Evolutionary conservation across 1,140 invertebrate genomes (phyloP).

Genomic region (Meloidogyne chitwoodi): DNA sequence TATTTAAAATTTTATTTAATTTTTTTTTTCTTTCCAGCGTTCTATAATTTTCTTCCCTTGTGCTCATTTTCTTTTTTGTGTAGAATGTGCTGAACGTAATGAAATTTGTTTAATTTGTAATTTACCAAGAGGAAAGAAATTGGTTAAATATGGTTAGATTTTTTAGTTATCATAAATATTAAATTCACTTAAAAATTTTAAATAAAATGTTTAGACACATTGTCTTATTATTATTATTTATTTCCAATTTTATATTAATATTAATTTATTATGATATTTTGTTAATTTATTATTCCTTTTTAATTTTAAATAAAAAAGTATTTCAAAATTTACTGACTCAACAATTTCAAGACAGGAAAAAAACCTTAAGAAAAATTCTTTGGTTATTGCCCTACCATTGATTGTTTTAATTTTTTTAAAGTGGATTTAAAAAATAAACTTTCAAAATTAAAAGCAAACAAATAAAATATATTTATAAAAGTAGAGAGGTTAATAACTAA

Average conservation of each 20-base stretch:
- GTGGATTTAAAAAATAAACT: neutral
- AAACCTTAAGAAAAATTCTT: neutral
- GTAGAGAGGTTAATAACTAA: neutral
- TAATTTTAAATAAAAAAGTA: no score
- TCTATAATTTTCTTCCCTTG: conserved; percentile 6
- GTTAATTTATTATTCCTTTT: no score
- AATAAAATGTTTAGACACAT: no score
- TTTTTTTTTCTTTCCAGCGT: neutral
- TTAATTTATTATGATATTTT: no score
- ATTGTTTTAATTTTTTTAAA: neutral
- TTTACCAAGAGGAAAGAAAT: neutral
- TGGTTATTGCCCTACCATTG: neutral
- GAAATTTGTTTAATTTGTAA: conserved; percentile 4
- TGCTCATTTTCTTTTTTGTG: conserved; percentile 5
- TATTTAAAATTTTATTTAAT: neutral
- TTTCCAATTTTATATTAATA: no score
- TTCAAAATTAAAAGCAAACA: neutral
- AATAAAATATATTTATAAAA: neutral
- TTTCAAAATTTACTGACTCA: neutral
- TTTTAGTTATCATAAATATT: no score
- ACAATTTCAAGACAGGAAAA: neutral
- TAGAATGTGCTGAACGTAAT: neutral
- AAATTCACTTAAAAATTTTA: no score
- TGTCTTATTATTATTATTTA: no score
- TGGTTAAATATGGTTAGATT: neutral